Evolutionary conservation across 2,888 invertebrate genomes (phyloP).

Genomic region (Pristionchus fissidentatus): DNA sequence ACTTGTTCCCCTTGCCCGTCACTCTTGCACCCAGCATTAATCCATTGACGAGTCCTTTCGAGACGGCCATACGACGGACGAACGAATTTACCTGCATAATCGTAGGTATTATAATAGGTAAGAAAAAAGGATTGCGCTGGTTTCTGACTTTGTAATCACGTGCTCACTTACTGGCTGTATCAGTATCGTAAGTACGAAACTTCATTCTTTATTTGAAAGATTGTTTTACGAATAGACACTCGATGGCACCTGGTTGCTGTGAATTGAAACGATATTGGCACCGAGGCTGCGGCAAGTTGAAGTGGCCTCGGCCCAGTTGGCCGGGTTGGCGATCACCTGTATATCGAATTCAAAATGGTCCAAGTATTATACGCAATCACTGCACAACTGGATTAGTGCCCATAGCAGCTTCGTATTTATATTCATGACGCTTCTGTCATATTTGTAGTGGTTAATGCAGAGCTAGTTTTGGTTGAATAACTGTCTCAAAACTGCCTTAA

Average conservation of each 20-base stretch:
- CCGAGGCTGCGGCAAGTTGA: background rate
- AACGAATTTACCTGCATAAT: constrained; percentile 19
- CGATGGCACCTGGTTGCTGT: background rate
- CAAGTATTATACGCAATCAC: too few relatives aligned
- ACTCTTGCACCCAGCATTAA: background rate
- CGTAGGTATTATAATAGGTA: too few relatives aligned
- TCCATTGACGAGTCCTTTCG: background rate
- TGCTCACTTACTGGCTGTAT: too few relatives aligned
- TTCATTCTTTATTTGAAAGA: background rate
- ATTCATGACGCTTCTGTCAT: background rate
- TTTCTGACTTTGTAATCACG: too few relatives aligned
- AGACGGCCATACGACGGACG: background rate
- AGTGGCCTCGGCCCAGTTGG: background rate
- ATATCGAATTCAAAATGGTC: too few relatives aligned
- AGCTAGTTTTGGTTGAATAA: too few relatives aligned
- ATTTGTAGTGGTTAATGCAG: too few relatives aligned
- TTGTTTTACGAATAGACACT: too few relatives aligned
- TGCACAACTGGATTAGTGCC: too few relatives aligned
- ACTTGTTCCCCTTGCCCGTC: background rate
- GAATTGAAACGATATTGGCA: background rate
- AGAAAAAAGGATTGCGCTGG: too few relatives aligned
- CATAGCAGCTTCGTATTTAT: background rate
- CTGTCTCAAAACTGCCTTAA: too few relatives aligned
- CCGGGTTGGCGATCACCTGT: background rate
- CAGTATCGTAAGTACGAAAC: background rate